Base-by-base conservation (phyloP, 1,140 invertebrate genomes). In the Brachionus koreanus region DNA sequence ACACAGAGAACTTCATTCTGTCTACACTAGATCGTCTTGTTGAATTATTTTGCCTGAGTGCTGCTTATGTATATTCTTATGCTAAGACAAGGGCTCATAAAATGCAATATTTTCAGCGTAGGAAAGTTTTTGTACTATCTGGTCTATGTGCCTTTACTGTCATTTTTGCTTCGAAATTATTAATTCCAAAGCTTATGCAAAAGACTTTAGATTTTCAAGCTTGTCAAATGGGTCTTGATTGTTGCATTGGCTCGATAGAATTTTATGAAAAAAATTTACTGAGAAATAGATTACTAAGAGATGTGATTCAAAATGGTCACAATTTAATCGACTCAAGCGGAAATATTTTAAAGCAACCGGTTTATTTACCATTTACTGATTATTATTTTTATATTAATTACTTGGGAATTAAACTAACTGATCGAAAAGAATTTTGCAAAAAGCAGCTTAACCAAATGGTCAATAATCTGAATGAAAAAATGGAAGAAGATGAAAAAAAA, bases 161-260 rank as follows among this genome's bases (percentile, higher is more conserved):
- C 1, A 61, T 65, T 23, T 25, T 61, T 10, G 7, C 3, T 25
- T 61, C 16, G 0, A 57, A 43, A 25, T 43, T 57, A 25, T 1
- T 61, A 5, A 39, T 19, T n/a, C 3, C 29, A 61, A 79, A 42
- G 10, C 4, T 61, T 10, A 23, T 57, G 3, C 23, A 79, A 25
- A 25, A 61, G 23, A 7, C 61, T 13, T 12, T 61, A 19, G 76
- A 79, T 33, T 12, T 12, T 33, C 4, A 19, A 65, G 76, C 76
- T n/a, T 79, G 76, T 29, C 46, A 65, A 57, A 61, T 79, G 49
- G 76, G 76, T 10, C 23, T 79, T 10, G 76, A 79, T 33, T 79
- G 76, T 19, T 79, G 76, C 49, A 52, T 33, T 13, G 76, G 76
- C 5, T 79, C 76, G n/a, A 61, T 79, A 13, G 76, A 79, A 29